These are phyloP conservation scores for Harmothoe impar DNA, from an alignment of 2,888 invertebrate species.

Conservation along the genomic window DNA sequence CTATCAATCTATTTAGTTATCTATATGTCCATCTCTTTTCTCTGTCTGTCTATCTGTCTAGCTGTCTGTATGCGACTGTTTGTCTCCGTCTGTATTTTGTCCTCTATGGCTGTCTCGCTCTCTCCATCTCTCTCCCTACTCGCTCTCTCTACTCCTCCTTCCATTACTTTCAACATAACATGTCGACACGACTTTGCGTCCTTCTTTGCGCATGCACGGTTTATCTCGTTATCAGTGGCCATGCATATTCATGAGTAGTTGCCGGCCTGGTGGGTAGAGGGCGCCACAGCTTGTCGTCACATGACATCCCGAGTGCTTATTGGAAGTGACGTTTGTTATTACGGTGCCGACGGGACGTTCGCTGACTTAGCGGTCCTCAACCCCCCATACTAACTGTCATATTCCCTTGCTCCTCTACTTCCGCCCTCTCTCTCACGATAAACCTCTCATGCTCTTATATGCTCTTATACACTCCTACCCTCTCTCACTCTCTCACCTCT, in stretches of 20 bases:
- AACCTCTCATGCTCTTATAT: too few relatives aligned
- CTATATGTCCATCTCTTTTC: background rate
- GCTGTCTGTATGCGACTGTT: background rate
- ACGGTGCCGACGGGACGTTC: background rate
- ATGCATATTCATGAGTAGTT: constrained; percentile 24
- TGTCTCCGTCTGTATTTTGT: background rate
- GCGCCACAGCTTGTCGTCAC: background rate
- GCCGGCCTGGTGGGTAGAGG: background rate
- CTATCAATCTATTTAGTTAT: background rate
- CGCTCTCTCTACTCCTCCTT: background rate
- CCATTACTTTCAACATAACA: background rate
- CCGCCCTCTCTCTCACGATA: too few relatives aligned
- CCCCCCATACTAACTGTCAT: too few relatives aligned
- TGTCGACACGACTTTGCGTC: background rate
- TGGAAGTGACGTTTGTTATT: constrained; percentile 45
- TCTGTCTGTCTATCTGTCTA: too few relatives aligned
- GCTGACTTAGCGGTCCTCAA: background rate
- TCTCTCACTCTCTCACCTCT: too few relatives aligned
- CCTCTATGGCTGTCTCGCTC: background rate
- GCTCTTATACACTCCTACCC: too few relatives aligned
- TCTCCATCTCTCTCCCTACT: background rate
- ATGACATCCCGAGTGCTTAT: background rate
- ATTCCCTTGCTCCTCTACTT: too few relatives aligned
- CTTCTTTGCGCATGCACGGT: background rate
- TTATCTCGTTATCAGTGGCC: background rate